Conservation (phyloP, 2,888 invertebrate genomes). For the Eurytoma californica region DNA sequence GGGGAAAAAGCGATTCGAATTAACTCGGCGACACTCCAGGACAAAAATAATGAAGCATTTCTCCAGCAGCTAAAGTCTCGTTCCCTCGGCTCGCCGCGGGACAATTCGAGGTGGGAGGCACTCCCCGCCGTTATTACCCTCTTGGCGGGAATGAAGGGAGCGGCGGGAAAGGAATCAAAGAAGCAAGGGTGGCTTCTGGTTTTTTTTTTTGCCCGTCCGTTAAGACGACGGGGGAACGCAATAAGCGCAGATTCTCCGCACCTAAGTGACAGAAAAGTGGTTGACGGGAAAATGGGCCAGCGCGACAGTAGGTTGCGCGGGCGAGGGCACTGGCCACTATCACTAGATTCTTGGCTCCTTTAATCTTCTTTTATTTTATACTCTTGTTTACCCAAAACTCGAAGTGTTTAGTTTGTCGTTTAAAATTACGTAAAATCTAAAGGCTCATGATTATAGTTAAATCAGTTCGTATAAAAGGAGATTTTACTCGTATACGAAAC, state of each 20-base stretch:
- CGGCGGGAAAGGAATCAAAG: constrained; percentile 11
- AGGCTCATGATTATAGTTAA: too few relatives aligned
- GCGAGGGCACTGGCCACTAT: background rate
- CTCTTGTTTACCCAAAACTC: background rate
- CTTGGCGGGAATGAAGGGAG: background rate
- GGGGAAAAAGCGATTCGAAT: too few relatives aligned
- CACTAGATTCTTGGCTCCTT: background rate
- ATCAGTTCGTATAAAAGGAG: too few relatives aligned
- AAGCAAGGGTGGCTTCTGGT: background rate
- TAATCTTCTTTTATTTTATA: background rate
- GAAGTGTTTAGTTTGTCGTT: too few relatives aligned
- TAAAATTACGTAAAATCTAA: too few relatives aligned
- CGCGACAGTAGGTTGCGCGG: background rate
- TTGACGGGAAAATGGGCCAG: background rate
- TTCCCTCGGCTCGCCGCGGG: too few relatives aligned
- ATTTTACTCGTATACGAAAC: too few relatives aligned
- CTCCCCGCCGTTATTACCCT: constrained; percentile 26
- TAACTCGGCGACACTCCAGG: too few relatives aligned
- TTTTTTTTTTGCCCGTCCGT: background rate
- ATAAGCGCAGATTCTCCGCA: constrained; percentile 3
- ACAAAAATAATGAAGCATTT: constrained; percentile 3
- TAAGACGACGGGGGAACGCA: background rate
- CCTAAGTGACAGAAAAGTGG: constrained; percentile 27
- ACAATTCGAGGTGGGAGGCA: too few relatives aligned
- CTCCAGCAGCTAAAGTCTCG: background rate